A percentile compares a stretch with the other conserved stretches of the same genome.
Evolutionary conservation across 2,888 invertebrate species (phyloP).

Genomic region (Sphecodes monilicornis): DNA sequence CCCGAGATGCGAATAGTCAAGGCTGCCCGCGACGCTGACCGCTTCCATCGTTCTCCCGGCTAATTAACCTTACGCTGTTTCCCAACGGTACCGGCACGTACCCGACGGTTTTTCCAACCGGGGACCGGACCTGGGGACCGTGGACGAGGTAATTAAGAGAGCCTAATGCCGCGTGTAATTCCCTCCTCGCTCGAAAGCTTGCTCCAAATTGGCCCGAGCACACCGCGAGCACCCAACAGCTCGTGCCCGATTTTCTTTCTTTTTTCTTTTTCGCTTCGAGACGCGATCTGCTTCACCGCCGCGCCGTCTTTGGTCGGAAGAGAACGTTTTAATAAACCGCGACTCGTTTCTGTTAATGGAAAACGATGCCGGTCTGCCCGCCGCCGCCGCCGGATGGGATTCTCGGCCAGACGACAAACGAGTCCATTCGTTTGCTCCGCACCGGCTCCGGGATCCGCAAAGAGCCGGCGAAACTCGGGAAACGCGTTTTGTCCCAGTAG

Average conservation of each 20-base stretch:
- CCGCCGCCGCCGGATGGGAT: slow-evolving; percentile 7
- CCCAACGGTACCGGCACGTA: slow-evolving; percentile 9
- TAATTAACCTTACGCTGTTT: slow-evolving; percentile 68
- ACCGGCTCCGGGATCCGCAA: neutral
- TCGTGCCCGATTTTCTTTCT: slow-evolving; percentile 20
- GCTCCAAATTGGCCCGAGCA: slow-evolving; percentile 18
- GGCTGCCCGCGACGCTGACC: slow-evolving; percentile 44
- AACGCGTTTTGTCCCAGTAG: slow-evolving; percentile 37
- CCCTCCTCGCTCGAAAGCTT: neutral
- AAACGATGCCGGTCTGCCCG: neutral
- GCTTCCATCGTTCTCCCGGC: slow-evolving; percentile 47
- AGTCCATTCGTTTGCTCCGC: slow-evolving; percentile 35
- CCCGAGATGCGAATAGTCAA: slow-evolving; percentile 52
- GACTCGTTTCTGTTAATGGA: slow-evolving; percentile 31
- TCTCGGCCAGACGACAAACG: slow-evolving; percentile 19
- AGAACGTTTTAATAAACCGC: slow-evolving; percentile 38
- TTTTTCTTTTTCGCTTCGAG: neutral
- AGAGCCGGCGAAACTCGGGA: neutral
- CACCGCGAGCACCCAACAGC: neutral
- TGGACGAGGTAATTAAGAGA: slow-evolving; percentile 46
- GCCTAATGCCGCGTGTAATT: slow-evolving; percentile 42
- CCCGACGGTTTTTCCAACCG: neutral
- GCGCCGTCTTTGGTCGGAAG: slow-evolving; percentile 15
- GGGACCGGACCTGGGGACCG: neutral
- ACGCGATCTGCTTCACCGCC: neutral